Evolutionary conservation across 1,140 invertebrate genomes (phyloP).

Genomic region (Panulirus ornatus): DNA sequence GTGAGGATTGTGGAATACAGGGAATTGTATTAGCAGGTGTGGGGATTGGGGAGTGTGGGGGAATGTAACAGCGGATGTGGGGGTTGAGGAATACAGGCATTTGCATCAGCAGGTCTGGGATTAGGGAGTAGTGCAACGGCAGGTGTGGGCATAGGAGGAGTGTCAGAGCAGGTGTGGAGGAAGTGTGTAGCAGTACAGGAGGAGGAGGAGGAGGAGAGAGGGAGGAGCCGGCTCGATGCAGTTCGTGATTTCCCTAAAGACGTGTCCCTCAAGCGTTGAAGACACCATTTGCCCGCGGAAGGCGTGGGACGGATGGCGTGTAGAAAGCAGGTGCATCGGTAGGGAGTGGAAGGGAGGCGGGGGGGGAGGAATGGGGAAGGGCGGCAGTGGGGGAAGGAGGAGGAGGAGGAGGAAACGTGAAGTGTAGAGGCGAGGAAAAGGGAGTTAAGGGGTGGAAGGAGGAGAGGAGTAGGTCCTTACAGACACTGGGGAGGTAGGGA

Average conservation of each 20-base stretch:
- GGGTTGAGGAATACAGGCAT: no score
- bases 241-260: no score
- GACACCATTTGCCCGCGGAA: no score
- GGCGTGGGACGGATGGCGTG: background rate
- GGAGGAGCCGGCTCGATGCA: no score
- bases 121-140: no score
- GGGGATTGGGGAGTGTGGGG: no score
- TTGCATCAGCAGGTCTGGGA: no score
- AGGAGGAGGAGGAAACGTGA: background rate
- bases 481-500: background rate
- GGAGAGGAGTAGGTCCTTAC: background rate
- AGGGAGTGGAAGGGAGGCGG: background rate
- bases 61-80: no score
- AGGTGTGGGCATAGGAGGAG: background rate
- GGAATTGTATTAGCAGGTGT: no score
- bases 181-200: background rate
- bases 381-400: background rate
- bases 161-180: background rate
- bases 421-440: background rate
- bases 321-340: background rate
- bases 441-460: background rate
- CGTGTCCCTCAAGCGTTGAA: no score
- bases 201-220: background rate
- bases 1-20: no score
- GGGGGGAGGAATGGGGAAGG: background rate